phyloP scores from a whole-genome alignment of 2,888 invertebrate genomes.

The Tridacna crocea region DNA sequence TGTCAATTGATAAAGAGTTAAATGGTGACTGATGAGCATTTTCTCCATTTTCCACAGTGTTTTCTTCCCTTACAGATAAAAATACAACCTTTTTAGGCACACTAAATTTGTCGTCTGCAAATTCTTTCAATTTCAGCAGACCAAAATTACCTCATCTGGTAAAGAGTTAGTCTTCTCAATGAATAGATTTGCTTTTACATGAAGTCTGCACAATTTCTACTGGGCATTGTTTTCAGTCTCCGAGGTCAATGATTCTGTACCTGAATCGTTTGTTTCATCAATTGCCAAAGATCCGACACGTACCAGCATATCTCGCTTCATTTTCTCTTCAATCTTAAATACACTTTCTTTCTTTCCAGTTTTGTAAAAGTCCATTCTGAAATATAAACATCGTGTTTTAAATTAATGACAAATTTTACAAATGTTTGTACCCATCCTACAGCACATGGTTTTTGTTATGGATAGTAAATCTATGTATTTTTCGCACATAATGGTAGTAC shows the following conservation, averaged over 20 bases:
- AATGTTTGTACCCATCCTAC: background rate
- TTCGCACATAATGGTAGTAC: too few relatives aligned
- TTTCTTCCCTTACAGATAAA: too few relatives aligned
- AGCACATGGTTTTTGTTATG: background rate
- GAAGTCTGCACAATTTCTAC: too few relatives aligned
- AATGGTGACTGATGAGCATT: too few relatives aligned
- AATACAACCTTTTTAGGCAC: too few relatives aligned
- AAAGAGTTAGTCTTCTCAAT: too few relatives aligned
- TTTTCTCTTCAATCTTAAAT: slow-evolving; percentile 58
- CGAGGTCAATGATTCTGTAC: slow-evolving; percentile 4
- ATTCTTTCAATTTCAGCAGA: background rate
- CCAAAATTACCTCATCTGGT: too few relatives aligned
- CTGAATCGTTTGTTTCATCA: slow-evolving; percentile 10
- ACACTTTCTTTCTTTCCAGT: slow-evolving; percentile 54
- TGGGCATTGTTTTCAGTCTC: background rate
- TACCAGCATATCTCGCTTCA: slow-evolving; percentile 36
- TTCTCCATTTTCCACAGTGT: too few relatives aligned
- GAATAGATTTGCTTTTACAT: too few relatives aligned
- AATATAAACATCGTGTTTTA: slow-evolving; percentile 13
- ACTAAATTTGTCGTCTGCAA: too few relatives aligned
- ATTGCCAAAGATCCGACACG: slow-evolving; percentile 27
- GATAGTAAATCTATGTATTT: background rate
- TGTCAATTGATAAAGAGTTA: too few relatives aligned
- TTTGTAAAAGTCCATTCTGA: slow-evolving; percentile 58
- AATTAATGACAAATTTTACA: background rate